Percentiles rank a stretch among this genome's conserved stretches.
These are phyloP conservation scores for Pangasius krempfi DNA, from an alignment of 2,797 vertebrate species.

Conservation along the genomic window DNA sequence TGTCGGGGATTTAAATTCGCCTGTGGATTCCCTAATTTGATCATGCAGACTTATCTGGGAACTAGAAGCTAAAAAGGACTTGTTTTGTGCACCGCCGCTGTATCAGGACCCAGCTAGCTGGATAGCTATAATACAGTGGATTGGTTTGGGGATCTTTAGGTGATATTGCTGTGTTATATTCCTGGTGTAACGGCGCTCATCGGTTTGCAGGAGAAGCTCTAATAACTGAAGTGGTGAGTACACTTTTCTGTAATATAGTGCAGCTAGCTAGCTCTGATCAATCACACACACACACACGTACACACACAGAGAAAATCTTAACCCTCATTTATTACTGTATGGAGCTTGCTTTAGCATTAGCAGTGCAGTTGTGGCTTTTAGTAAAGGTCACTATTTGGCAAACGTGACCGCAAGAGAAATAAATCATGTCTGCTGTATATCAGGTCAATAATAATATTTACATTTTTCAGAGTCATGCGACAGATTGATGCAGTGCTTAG, in stretches of 20 bases:
- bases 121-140: not conserved
- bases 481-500: slow-evolving; percentile 11
- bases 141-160: not conserved
- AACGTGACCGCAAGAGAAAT: not conserved
- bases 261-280: not conserved
- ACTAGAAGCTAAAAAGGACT: slow-evolving; percentile 17
- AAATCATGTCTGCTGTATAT: slow-evolving; percentile 20
- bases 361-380: not conserved
- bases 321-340: slow-evolving; percentile 2
- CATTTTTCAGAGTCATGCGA: slow-evolving; percentile 22
- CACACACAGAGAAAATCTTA: not conserved
- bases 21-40: slow-evolving; percentile 50
- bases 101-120: not conserved
- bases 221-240: slow-evolving; percentile 69
- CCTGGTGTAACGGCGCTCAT: slow-evolving; percentile 32
- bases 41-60: slow-evolving; percentile 49
- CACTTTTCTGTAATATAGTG: slow-evolving; percentile 16
- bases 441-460: slow-evolving; percentile 21
- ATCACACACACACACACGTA: not conserved
- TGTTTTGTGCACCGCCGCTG: not conserved
- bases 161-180: slow-evolving; percentile 2
- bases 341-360: not conserved
- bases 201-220: slow-evolving; percentile 50
- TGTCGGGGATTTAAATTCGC: slow-evolving; percentile 29
- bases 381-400: not conserved